Evolutionary conservation across 2,797 vertebrate species (phyloP).

Genomic region (Buphagus erythrorhynchus): DNA sequence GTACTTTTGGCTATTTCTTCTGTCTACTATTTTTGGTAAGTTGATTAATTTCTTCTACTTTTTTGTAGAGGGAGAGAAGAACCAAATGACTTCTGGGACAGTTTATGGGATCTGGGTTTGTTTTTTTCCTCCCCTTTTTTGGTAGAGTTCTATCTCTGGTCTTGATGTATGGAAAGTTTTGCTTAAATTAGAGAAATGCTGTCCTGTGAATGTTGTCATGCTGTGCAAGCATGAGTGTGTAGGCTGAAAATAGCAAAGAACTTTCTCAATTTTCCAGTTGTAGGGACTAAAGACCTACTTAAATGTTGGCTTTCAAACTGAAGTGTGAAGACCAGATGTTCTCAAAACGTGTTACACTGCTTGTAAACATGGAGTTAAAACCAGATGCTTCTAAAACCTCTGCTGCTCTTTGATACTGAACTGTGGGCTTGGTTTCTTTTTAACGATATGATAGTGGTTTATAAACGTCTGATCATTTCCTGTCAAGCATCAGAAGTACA

Average conservation of each 20-base stretch:
- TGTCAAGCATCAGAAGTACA: fast-evolving
- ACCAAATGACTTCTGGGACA: not conserved
- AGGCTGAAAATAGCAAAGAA: constrained; percentile 36
- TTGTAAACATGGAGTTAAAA: not conserved
- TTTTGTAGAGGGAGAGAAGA: not conserved
- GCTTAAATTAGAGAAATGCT: not conserved
- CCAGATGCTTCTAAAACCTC: not conserved
- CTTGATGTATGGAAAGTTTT: constrained; percentile 38
- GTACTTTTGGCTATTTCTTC: not conserved
- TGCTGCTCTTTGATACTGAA: not conserved
- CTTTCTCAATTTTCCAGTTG: not conserved
- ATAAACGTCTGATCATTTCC: constrained; percentile 18
- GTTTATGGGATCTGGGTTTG: not conserved
- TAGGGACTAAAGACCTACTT: not conserved
- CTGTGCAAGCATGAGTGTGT: not conserved
- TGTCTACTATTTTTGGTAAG: not conserved
- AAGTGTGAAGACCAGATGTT: not conserved
- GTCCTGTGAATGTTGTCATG: not conserved
- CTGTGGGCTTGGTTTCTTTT: not conserved
- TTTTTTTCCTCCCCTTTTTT: not conserved
- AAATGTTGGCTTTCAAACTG: not conserved
- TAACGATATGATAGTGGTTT: not conserved
- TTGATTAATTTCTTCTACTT: not conserved
- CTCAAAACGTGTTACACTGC: not conserved
- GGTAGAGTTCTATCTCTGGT: not conserved